A percentile compares a stretch with the other conserved stretches of the same genome.
phyloP scores from a whole-genome alignment of 2,797 vertebrate genomes.

The Protosalanx chinensis region DNA sequence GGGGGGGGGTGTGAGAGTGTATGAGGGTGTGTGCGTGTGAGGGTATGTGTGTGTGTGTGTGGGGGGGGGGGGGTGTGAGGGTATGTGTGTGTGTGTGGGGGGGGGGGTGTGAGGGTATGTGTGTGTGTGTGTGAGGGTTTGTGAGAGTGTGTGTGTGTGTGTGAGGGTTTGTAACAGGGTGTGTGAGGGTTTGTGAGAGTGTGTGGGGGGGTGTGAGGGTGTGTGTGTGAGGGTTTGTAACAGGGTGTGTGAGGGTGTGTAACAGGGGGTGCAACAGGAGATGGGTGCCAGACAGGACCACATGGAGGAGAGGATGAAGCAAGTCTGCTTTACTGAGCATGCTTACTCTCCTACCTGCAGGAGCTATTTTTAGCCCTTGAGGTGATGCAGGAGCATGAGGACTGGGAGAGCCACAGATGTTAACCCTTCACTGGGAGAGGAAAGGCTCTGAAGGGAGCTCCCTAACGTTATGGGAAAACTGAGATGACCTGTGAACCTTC shows the following conservation, averaged over 20 bases:
- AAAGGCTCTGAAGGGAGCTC: neutral
- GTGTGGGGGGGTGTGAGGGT: too few species aligned
- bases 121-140: too few species aligned
- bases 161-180: too few species aligned
- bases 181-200: too few species aligned
- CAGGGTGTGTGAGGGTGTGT: too few species aligned
- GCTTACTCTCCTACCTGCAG: slow-evolving; percentile 56
- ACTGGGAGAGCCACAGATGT: slow-evolving; percentile 45
- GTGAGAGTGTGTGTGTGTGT: too few species aligned
- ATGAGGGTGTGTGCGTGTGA: too few species aligned
- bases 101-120: too few species aligned
- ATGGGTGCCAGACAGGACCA: slow-evolving; percentile 24
- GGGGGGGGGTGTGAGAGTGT: too few species aligned
- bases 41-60: too few species aligned
- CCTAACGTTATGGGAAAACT: slow-evolving; percentile 12
- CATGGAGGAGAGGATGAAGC: slow-evolving; percentile 38
- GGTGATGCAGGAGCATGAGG: slow-evolving; percentile 52
- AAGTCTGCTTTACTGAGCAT: slow-evolving; percentile 43
- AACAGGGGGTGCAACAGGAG: neutral
- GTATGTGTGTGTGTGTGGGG: too few species aligned
- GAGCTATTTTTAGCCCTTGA: slow-evolving; percentile 69
- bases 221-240: too few species aligned
- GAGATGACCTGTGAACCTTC: neutral
- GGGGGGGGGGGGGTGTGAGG: neutral
- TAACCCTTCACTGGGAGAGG: slow-evolving; percentile 45